phyloP scores from a whole-genome alignment of 2,888 invertebrate species.

The Metopia argyrocephala region DNA sequence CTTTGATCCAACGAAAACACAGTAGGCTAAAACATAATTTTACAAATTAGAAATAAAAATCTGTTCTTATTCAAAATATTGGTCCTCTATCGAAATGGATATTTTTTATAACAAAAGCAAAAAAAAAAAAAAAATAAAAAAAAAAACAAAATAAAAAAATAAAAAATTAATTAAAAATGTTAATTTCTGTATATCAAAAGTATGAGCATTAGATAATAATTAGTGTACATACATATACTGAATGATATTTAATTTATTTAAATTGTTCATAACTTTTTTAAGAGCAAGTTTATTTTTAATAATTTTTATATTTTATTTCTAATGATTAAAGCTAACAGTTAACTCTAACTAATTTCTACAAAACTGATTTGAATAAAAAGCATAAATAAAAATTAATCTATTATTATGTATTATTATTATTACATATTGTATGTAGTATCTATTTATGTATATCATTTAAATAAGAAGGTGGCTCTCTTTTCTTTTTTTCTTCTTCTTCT shows the following conservation, averaged over 20 bases:
- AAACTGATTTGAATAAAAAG: constrained; percentile 35
- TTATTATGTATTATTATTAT: neutral
- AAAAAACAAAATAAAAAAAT: too few species aligned
- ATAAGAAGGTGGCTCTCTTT: neutral
- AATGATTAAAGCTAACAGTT: constrained; percentile 66
- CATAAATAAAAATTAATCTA: constrained; percentile 1
- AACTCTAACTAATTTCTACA: constrained; percentile 68
- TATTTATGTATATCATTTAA: too few species aligned
- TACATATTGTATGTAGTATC: too few species aligned
- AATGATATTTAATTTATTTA: neutral
- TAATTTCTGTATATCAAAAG: constrained; percentile 13
- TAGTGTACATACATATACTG: constrained; percentile 10
- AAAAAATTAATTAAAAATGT: too few species aligned
- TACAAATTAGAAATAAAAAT: constrained; percentile 11
- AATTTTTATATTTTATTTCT: constrained; percentile 1
- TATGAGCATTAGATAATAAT: constrained; percentile 50
- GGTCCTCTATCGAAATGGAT: constrained; percentile 77
- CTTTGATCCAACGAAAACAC: neutral
- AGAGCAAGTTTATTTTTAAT: neutral
- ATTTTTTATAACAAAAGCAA: constrained; percentile 32
- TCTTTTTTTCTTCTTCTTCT: too few species aligned
- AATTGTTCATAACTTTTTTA: neutral
- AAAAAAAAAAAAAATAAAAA: too few species aligned
- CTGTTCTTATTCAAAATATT: constrained; percentile 74
- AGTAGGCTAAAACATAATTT: neutral